phyloP scores from a whole-genome alignment of 2,888 invertebrate genomes.

The Priapulus caudatus region DNA sequence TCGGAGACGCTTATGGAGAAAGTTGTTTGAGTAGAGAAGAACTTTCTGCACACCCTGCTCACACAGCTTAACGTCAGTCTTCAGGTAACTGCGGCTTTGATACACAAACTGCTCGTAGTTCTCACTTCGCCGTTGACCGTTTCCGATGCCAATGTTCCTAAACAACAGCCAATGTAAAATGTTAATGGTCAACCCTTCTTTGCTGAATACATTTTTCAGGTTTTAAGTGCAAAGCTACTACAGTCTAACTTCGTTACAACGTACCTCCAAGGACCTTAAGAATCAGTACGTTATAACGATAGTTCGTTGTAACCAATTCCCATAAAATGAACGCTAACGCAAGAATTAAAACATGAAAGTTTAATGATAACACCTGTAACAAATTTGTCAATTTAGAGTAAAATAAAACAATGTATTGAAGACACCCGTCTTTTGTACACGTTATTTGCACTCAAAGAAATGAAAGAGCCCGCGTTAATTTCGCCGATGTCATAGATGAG shows the following conservation, averaged over 20 bases:
- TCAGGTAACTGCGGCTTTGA: constrained; percentile 25
- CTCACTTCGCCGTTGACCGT: constrained; percentile 33
- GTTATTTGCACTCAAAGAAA: too few species aligned
- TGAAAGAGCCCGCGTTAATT: too few species aligned
- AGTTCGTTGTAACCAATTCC: too few species aligned
- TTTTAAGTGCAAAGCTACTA: constrained; percentile 5
- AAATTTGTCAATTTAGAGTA: too few species aligned
- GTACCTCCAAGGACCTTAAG: too few species aligned
- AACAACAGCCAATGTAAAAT: background rate
- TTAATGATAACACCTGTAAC: too few species aligned
- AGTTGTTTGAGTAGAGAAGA: constrained; percentile 38
- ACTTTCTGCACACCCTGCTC: constrained; percentile 34
- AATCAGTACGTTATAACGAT: too few species aligned
- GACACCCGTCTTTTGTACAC: too few species aligned
- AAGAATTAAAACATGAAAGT: too few species aligned
- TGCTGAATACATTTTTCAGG: constrained; percentile 4
- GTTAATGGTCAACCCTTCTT: constrained; percentile 2
- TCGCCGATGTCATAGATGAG: too few species aligned
- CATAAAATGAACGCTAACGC: too few species aligned
- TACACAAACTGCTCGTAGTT: constrained; percentile 33
- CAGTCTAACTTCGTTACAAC: constrained; percentile 10
- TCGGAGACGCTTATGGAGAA: constrained; percentile 34
- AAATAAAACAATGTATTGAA: too few species aligned
- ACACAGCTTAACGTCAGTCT: constrained; percentile 29
- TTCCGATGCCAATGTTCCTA: constrained; percentile 30